Percentiles rank a stretch among this genome's conserved stretches.
phyloP scores from a whole-genome alignment of 2,888 invertebrate species.

The Leptinotarsa rubiginosa region DNA sequence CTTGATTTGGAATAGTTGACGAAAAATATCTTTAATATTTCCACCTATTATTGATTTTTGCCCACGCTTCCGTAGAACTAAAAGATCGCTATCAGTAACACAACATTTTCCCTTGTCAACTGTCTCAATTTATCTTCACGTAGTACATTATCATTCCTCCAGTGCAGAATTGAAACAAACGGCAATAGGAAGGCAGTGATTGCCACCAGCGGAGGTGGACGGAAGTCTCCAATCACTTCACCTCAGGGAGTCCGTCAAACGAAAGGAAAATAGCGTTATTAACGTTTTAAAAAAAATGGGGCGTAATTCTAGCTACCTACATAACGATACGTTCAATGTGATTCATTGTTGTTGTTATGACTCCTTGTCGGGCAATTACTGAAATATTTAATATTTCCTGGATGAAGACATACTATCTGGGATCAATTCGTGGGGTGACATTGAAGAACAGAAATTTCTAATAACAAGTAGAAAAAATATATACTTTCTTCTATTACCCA shows the following conservation, averaged over 20 bases:
- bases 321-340: conserved; percentile 2
- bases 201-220: conserved; percentile 59
- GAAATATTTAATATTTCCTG: too few relatives aligned
- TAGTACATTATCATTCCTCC: conserved; percentile 11
- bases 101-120: not conserved
- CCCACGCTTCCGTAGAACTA: not conserved
- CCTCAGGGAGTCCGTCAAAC: conserved; percentile 41
- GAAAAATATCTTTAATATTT: not conserved
- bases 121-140: conserved; percentile 15
- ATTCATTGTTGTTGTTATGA: conserved; percentile 1
- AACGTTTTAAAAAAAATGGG: conserved; percentile 17
- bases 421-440: too few relatives aligned
- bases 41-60: not conserved
- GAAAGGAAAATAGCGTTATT: conserved; percentile 15
- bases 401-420: too few relatives aligned
- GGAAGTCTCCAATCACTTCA: conserved; percentile 60
- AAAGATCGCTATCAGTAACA: not conserved
- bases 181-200: conserved; percentile 60
- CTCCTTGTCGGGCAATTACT: too few relatives aligned
- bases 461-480: too few relatives aligned
- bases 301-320: conserved; percentile 11
- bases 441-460: too few relatives aligned
- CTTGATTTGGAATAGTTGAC: too few relatives aligned
- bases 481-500: too few relatives aligned
- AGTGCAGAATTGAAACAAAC: conserved; percentile 57